phyloP scores from a whole-genome alignment of 2,113 vertebrate species.

The Nothocercus julius region DNA sequence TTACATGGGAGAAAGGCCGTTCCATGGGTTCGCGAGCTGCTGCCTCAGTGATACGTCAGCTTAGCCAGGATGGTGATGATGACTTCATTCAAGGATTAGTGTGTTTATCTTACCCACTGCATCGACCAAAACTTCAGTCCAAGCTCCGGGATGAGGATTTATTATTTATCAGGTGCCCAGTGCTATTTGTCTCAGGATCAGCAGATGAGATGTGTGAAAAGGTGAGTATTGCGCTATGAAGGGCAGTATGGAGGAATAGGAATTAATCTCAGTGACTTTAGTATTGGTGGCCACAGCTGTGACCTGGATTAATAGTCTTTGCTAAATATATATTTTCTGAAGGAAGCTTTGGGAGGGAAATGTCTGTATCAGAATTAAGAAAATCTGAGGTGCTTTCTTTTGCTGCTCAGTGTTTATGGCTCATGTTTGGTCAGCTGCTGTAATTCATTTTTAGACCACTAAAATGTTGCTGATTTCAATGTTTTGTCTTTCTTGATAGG shows the following conservation, averaged over 20 bases:
- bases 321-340: not conserved
- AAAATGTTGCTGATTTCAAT: not conserved
- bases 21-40: conserved; percentile 93
- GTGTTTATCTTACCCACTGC: conserved; percentile 91
- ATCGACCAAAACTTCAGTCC: conserved; percentile 84
- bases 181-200: conserved; percentile 91
- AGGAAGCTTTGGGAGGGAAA: not conserved
- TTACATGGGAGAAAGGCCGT: conserved; percentile 78
- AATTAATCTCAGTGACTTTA: not conserved
- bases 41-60: conserved; percentile 77
- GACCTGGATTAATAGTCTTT: not conserved
- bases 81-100: conserved; percentile 83
- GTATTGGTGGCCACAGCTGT: not conserved
- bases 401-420: not conserved
- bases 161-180: conserved; percentile 77
- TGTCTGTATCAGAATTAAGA: not conserved
- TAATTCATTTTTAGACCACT: not conserved
- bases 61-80: conserved; percentile 69
- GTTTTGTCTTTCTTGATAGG: not conserved
- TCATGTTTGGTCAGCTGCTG: not conserved
- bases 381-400: not conserved
- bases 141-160: conserved; percentile 88
- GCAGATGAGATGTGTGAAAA: conserved; percentile 91
- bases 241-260: not conserved
- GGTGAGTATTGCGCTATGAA: conserved; percentile 71